phyloP scores from a whole-genome alignment of 2,797 vertebrate species.

The Sebastes kiyomatsui region DNA sequence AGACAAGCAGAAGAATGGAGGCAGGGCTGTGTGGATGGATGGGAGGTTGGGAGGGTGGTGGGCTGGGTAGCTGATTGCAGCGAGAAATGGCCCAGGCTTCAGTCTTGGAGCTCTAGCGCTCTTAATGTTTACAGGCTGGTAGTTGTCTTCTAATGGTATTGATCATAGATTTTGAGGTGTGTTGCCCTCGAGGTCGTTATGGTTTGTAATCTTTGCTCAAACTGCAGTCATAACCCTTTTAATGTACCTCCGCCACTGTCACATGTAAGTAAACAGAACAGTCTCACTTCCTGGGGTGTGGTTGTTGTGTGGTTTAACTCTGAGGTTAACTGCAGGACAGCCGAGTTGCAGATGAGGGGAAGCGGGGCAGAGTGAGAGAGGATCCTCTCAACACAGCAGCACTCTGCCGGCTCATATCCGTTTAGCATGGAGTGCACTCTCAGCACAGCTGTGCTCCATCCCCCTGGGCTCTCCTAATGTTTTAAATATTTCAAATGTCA shows the following conservation, averaged over 20 bases:
- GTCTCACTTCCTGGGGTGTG: conserved; percentile 68
- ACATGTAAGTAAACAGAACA: conserved; percentile 69
- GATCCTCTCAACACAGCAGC: conserved; percentile 80
- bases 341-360: conserved; percentile 56
- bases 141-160: conserved; percentile 59
- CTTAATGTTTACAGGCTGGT: conserved; percentile 9
- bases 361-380: conserved; percentile 66
- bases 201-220: conserved; percentile 55
- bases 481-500: conserved; percentile 89
- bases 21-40: conserved; percentile 65
- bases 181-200: conserved; percentile 56
- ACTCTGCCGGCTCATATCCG: conserved; percentile 81
- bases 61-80: conserved; percentile 59
- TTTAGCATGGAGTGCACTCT: conserved; percentile 85
- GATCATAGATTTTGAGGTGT: conserved; percentile 58
- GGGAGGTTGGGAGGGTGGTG: conserved; percentile 65
- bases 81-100: conserved; percentile 46
- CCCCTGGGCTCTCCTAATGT: conserved; percentile 85
- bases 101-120: conserved; percentile 26
- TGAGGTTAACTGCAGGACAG: conserved; percentile 79
- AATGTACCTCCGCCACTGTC: conserved; percentile 39
- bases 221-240: conserved; percentile 25
- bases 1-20: conserved; percentile 81
- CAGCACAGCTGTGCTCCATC: conserved; percentile 84
- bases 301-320: conserved; percentile 66